A percentile compares a stretch with the other conserved stretches of the same genome.
Evolutionary conservation across 2,888 invertebrate species (phyloP).

Genomic region (Dryobotodes eremita): DNA sequence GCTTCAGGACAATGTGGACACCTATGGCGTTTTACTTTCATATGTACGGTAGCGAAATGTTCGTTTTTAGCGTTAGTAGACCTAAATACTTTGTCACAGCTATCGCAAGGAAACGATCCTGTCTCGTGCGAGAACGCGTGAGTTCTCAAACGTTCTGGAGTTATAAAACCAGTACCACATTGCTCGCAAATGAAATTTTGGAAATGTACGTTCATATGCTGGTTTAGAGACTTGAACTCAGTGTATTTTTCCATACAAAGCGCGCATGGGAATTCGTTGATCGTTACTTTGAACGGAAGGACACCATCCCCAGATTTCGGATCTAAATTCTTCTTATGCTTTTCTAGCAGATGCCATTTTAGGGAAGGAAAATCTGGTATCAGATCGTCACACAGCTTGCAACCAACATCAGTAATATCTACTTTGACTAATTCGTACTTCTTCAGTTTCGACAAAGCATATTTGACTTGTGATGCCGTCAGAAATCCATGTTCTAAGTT

Average conservation of each 20-base stretch:
- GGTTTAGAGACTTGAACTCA: conserved; percentile 84
- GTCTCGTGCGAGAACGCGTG: conserved; percentile 84
- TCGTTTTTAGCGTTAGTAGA: conserved; percentile 86
- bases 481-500: conserved; percentile 71
- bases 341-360: conserved; percentile 79
- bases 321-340: conserved; percentile 78
- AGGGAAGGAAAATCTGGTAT: conserved; percentile 73
- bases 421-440: conserved; percentile 84
- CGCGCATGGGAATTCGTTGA: conserved; percentile 79
- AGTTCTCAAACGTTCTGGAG: conserved; percentile 81
- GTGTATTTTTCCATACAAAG: conserved; percentile 79
- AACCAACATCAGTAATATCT: conserved; percentile 81
- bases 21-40: conserved; percentile 84
- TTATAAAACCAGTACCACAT: conserved; percentile 86
- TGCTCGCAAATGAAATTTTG: conserved; percentile 87
- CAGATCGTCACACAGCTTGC: conserved; percentile 79
- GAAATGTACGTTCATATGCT: conserved; percentile 88
- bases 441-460: conserved; percentile 78
- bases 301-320: conserved; percentile 78
- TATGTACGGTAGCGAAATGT: conserved; percentile 88
- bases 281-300: conserved; percentile 81
- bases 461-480: conserved; percentile 72
- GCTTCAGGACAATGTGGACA: conserved; percentile 85
- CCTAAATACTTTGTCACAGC: conserved; percentile 87
- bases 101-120: conserved; percentile 84